Evolutionary conservation across 1,140 invertebrate species (phyloP).

Genomic region (Zaprionus capensis): DNA sequence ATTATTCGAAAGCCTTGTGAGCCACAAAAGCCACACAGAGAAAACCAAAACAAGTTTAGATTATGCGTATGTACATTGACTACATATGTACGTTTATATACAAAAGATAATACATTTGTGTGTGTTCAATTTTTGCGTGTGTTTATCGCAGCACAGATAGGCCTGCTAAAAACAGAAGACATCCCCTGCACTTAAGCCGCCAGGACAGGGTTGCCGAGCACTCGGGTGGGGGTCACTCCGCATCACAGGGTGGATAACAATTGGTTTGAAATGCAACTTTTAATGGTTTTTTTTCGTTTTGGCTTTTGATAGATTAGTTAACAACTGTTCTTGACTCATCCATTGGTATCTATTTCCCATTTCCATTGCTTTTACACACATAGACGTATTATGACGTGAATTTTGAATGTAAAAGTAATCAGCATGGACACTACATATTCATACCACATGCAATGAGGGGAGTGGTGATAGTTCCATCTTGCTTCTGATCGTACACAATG

Average conservation of each 20-base stretch:
- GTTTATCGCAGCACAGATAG: slow-evolving; percentile 10
- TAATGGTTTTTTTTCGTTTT: background rate
- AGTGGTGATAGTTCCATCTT: background rate
- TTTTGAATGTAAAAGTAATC: slow-evolving; percentile 33
- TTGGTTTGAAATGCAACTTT: background rate
- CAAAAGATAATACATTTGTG: background rate
- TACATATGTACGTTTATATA: background rate
- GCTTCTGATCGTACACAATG: too few relatives aligned
- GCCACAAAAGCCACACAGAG: slow-evolving; percentile 60
- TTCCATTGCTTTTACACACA: slow-evolving; percentile 33
- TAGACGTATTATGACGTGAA: background rate
- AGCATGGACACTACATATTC: slow-evolving; percentile 4
- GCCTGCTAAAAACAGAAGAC: slow-evolving; percentile 25
- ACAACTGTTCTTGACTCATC: background rate
- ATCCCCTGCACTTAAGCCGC: slow-evolving; percentile 10
- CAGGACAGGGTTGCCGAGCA: background rate
- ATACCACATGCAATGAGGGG: background rate
- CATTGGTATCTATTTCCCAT: background rate
- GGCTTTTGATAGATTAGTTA: background rate
- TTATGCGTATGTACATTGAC: slow-evolving; percentile 7
- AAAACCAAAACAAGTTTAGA: slow-evolving; percentile 55
- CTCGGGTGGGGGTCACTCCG: background rate
- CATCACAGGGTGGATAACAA: background rate
- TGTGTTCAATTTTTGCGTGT: background rate
- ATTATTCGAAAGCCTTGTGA: slow-evolving; percentile 38